These are phyloP conservation scores for Aleiodes leptofemur DNA, from an alignment of 2,888 invertebrate genomes.

Conservation along the genomic window DNA sequence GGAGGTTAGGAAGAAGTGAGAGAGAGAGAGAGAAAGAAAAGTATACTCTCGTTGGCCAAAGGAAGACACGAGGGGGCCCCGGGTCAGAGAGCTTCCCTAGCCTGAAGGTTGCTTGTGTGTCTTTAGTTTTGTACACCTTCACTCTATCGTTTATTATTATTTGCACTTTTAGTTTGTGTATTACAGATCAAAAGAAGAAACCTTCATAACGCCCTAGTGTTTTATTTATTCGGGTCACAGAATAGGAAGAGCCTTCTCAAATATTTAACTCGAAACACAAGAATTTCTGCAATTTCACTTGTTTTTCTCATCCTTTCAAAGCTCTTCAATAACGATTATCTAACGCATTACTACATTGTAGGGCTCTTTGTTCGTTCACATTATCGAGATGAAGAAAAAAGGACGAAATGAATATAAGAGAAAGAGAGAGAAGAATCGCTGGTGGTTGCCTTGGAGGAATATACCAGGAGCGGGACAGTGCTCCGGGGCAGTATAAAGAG, in stretches of 20 bases:
- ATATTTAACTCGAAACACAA: neutral
- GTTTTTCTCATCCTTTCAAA: neutral
- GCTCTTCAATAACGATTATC: conserved; percentile 14
- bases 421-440: conserved; percentile 48
- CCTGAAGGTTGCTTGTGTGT: conserved; percentile 22
- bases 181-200: neutral
- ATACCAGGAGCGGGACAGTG: conserved; percentile 39
- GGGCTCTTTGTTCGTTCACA: conserved; percentile 10
- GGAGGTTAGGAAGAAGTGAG: neutral
- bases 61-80: neutral
- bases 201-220: too few species aligned
- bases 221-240: conserved; percentile 10
- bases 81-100: conserved; percentile 24
- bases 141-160: conserved; percentile 14
- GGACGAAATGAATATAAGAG: conserved; percentile 12
- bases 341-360: conserved; percentile 23
- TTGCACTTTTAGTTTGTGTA: conserved; percentile 1
- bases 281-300: neutral
- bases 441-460: conserved; percentile 43
- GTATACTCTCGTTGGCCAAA: neutral
- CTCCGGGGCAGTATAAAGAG: conserved; percentile 25
- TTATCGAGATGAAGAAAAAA: neutral
- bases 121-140: conserved; percentile 12
- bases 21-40: neutral
- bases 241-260: neutral